Base-by-base conservation (phyloP, 1,140 invertebrate genomes). In the Pogonognathellus flavescens region DNA sequence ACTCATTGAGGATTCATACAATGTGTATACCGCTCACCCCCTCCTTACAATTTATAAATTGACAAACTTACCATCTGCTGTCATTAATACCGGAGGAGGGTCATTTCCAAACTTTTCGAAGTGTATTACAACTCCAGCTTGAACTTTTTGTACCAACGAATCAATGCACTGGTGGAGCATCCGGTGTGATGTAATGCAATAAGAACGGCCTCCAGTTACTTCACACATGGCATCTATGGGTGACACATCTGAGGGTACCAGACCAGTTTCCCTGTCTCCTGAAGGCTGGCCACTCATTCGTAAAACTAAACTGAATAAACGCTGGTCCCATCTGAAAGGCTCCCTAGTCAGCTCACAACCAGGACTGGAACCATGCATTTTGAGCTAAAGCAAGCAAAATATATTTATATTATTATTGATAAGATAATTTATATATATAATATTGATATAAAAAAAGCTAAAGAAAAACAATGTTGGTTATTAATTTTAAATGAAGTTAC, bases 271-370 rank as follows among this genome's bases (percentile, higher is more conserved):
- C 82, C 93, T 90, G 85, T 94, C 94, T 10, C 93, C 92, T 6
- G 93, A 92, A 55, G 94, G 94, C 50, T 94, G 94, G 70, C 97
- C 97, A 55, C 97, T 94, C 89, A 99, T 93, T 86, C 97, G 92
- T 8, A 99, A 92, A 25, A 99, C 98, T 87, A 99, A 91, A 6
- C 97, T 96, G 92, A 99, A 99, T 25, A 99, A 92, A 85, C 98
- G 92, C 92, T 99, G 98, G 92, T 99, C 99, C 98, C 99, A 99
- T 87, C 98, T 94, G 90, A 99, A 99, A 31, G 98, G 97, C 91
- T 99, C 98, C 88, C 97, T 94, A 10, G 98, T 99, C 89, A 99
- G 92, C 91, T 99, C 99, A 14, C 96, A 96, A 14, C 98, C 98
- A 80, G 97, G 97, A 89, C 98, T 96, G 13, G 95, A 95, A 85